Percentiles rank a stretch among this genome's conserved stretches.
These are phyloP conservation scores for Seladonia tumulorum DNA, from an alignment of 2,888 invertebrate species.

Conservation along the genomic window DNA sequence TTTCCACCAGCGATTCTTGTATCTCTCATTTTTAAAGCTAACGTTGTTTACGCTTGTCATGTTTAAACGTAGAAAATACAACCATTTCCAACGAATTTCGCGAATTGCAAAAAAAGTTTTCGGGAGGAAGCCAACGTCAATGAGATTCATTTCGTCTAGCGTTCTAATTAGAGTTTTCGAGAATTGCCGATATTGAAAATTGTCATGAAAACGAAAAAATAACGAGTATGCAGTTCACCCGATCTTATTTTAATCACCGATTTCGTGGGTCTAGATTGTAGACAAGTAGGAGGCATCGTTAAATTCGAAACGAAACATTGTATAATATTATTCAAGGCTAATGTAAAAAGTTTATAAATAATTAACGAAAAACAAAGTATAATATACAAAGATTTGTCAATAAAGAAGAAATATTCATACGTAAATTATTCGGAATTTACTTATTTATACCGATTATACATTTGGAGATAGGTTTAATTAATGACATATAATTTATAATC, in stretches of 20 bases:
- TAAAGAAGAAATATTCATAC: slow-evolving; percentile 56
- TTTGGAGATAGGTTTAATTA: not conserved
- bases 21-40: slow-evolving; percentile 30
- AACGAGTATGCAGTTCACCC: slow-evolving; percentile 3
- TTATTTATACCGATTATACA: slow-evolving; percentile 32
- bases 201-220: slow-evolving; percentile 15
- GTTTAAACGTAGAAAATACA: slow-evolving; percentile 5
- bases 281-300: slow-evolving; percentile 25
- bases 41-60: slow-evolving; percentile 12
- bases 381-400: slow-evolving; percentile 61
- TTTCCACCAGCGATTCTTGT: slow-evolving; percentile 43
- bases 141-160: slow-evolving; percentile 23
- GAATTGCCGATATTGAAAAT: slow-evolving; percentile 5
- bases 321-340: slow-evolving; percentile 54
- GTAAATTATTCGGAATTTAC: slow-evolving; percentile 34
- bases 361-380: slow-evolving; percentile 50
- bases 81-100: slow-evolving; percentile 26
- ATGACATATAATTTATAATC: not conserved
- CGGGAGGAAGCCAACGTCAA: slow-evolving; percentile 1
- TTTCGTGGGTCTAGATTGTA: slow-evolving; percentile 33
- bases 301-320: slow-evolving; percentile 43
- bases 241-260: slow-evolving; percentile 43
- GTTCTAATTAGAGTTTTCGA: slow-evolving; percentile 26
- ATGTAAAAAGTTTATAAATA: slow-evolving; percentile 62
- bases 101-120: not conserved